Conservation (phyloP, 2,113 vertebrate genomes). For the Alethe diademata region DNA sequence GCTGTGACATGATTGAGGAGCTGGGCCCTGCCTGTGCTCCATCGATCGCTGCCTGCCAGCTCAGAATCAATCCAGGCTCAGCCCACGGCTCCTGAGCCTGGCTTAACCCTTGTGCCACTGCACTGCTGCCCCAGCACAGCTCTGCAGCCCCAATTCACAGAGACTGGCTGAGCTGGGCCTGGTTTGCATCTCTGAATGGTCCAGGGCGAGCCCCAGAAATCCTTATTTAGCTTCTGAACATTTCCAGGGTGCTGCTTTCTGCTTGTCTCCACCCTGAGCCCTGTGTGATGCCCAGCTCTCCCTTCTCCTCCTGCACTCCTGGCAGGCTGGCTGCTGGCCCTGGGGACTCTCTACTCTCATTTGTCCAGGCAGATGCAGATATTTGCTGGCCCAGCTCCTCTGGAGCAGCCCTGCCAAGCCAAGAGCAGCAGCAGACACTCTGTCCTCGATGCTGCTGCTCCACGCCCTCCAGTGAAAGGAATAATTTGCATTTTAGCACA, state of each 20-base stretch:
- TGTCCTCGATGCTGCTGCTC: neutral
- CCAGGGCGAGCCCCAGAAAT: neutral
- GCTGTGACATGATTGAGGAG: neutral
- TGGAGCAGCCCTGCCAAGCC: neutral
- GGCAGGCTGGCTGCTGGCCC: neutral
- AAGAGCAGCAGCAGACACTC: neutral
- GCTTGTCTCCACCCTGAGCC: neutral
- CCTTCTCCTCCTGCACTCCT: neutral
- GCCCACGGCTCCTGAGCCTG: neutral
- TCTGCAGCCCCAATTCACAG: neutral
- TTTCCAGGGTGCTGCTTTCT: neutral
- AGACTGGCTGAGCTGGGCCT: neutral
- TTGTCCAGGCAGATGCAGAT: neutral
- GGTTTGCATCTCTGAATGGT: neutral
- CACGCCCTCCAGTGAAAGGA: neutral
- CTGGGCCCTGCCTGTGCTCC: neutral
- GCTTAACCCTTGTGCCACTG: neutral
- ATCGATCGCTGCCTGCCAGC: neutral
- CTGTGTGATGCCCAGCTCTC: accelerated
- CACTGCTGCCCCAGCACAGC: neutral
- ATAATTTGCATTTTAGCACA: neutral
- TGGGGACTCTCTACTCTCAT: neutral
- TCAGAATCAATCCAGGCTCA: neutral
- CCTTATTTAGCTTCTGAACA: too few species aligned
- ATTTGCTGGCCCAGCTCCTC: neutral